Base-by-base conservation (phyloP, 1,140 invertebrate species). In the Hermatobates lingyangjiaoensis region DNA sequence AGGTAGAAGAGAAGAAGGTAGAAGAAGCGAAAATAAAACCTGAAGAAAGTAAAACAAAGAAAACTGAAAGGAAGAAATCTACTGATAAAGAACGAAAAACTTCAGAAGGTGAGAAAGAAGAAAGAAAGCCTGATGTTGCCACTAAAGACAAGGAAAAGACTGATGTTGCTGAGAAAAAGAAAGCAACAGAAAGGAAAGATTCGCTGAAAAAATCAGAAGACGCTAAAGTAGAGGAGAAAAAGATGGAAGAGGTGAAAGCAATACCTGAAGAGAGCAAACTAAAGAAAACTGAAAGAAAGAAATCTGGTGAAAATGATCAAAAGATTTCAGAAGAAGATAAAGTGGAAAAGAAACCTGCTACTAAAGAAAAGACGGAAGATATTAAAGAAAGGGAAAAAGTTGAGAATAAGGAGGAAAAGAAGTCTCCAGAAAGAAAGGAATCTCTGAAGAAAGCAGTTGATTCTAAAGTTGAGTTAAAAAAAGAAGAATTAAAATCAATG, bases 81-180 rank as follows among this genome's bases (percentile, higher is more conserved):
- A 28, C 25, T 27, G 23, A 20, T 27, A 28, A 42, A 50, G 24
- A 40, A 3, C 42, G 46, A 47, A 39, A 50, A 52, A 24, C 24
- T 14, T 30, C 26, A 40, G 25, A 50, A 46, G 54, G 26, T 27
- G 28, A 20, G 34, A 42, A 53, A 45, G 30, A 48, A 45, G 48
- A 53, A 49, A 52, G 54, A 56, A 60, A 55, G 12, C 53, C 34
- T 55, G 62, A 54, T 57, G 59, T 45, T 20, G 54, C 56, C 44
- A 57, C 56, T 46, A 52, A 59, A 44, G 45, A 59, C 53, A 51
- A 59, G 55, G 27, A 55, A 38, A 57, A 54, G 50, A 44, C 52
- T 45, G 26, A 42, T 45, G 60, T 64, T 58, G 58, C 60, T 45
- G 62, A 68, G 48, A 27, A 27, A 26, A 51, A 24, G 39, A 45